These are phyloP conservation scores for Archivesica marissinica DNA, from an alignment of 1,140 invertebrate species.

Conservation along the genomic window DNA sequence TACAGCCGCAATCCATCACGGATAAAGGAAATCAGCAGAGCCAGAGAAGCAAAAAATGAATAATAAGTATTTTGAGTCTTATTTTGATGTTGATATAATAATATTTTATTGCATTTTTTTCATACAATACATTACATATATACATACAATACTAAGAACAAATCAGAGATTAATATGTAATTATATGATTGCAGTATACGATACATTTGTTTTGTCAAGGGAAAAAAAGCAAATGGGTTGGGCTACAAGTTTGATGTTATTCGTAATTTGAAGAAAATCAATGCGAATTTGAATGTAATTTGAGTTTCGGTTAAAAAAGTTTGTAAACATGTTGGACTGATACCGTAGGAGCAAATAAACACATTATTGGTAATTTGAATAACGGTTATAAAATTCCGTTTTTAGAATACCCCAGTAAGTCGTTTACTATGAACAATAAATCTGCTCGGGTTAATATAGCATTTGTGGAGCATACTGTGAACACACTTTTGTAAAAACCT, in stretches of 20 bases:
- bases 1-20: too few relatives aligned
- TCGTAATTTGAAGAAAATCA: neutral
- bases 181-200: too few relatives aligned
- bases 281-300: neutral
- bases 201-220: too few relatives aligned
- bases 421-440: conserved; percentile 2
- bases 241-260: too few relatives aligned
- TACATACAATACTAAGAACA: too few relatives aligned
- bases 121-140: too few relatives aligned
- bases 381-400: conserved; percentile 2
- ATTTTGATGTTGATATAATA: neutral
- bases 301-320: neutral
- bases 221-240: too few relatives aligned
- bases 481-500: neutral
- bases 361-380: neutral
- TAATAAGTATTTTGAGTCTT: neutral
- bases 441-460: neutral
- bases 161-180: too few relatives aligned
- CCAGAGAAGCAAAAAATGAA: neutral
- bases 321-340: neutral
- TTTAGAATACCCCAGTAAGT: neutral
- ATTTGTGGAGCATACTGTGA: neutral
- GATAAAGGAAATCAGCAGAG: neutral
- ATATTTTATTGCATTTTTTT: too few relatives aligned
- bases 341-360: conserved; percentile 5